phyloP scores from a whole-genome alignment of 2,888 invertebrate species.

The Abrostola triplasia region DNA sequence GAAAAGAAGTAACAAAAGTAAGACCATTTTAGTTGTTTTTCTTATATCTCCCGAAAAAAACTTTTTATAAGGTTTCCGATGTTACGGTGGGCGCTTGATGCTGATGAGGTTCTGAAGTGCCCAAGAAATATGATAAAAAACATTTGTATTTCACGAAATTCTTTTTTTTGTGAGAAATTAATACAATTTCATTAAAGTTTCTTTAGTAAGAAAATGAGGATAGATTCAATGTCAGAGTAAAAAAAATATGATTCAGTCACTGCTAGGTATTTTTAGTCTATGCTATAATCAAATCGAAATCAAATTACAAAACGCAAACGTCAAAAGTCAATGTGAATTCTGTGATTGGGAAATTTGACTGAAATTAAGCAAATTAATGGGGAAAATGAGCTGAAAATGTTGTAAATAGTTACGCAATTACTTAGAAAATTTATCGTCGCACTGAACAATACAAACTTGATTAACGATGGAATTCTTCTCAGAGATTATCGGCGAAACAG shows the following conservation, averaged over 20 bases:
- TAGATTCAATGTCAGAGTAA: not conserved
- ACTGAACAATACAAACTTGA: conserved; percentile 12
- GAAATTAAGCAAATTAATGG: conserved; percentile 35
- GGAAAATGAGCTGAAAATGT: conserved; percentile 47
- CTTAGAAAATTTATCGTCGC: conserved; percentile 15
- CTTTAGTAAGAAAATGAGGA: not conserved
- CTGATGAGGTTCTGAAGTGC: no score
- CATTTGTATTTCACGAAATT: not conserved
- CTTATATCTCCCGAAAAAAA: no score
- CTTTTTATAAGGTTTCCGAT: no score
- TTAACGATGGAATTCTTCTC: conserved; percentile 91
- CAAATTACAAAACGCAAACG: conserved; percentile 38
- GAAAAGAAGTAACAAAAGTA: no score
- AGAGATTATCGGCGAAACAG: conserved; percentile 90
- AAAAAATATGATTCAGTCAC: not conserved
- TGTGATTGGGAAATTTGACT: conserved; percentile 29
- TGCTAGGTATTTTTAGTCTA: not conserved
- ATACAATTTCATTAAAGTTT: no score
- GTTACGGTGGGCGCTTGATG: no score
- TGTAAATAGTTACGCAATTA: conserved; percentile 22
- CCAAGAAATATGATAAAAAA: not conserved
- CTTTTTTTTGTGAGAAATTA: no score
- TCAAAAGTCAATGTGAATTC: conserved; percentile 35
- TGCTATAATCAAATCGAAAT: not conserved
- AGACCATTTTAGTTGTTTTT: no score